A percentile compares a stretch with the other conserved stretches of the same genome.
Evolutionary conservation across 2,797 vertebrate species (phyloP).

Genomic region (Gallinago stenura): DNA sequence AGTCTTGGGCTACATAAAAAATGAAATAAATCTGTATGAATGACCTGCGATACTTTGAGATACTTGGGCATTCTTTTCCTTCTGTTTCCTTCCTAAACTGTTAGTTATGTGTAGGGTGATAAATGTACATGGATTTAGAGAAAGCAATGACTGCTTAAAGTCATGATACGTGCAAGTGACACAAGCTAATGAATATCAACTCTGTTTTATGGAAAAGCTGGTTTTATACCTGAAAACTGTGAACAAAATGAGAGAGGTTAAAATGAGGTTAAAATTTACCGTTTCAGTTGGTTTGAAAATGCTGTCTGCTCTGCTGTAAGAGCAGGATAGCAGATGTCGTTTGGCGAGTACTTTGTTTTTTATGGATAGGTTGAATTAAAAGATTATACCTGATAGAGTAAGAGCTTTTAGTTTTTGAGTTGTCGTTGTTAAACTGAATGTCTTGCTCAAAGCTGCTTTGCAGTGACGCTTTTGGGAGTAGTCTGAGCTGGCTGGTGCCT

Average conservation of each 20-base stretch:
- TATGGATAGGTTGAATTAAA: background rate
- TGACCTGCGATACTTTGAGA: background rate
- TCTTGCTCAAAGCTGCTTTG: conserved; percentile 26
- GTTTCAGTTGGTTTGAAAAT: background rate
- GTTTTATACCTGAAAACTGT: background rate
- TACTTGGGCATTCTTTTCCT: background rate
- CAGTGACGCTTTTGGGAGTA: background rate
- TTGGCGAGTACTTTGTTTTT: background rate
- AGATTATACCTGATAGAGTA: background rate
- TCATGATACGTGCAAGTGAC: accelerated
- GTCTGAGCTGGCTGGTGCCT: background rate
- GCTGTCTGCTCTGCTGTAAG: background rate
- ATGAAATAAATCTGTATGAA: background rate
- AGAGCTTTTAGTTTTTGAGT: background rate
- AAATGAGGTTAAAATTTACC: background rate
- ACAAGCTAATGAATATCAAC: accelerated
- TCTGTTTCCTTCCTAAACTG: background rate
- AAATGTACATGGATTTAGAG: background rate
- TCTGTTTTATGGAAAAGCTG: background rate
- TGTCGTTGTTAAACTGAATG: background rate
- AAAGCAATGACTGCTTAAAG: background rate
- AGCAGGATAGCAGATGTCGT: background rate
- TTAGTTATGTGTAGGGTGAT: background rate
- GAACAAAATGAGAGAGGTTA: background rate
- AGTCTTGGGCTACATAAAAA: background rate